Percentiles rank a stretch among this genome's conserved stretches.
Conservation (phyloP, 2,113 vertebrate species). For the Salvelinus fontinalis region DNA sequence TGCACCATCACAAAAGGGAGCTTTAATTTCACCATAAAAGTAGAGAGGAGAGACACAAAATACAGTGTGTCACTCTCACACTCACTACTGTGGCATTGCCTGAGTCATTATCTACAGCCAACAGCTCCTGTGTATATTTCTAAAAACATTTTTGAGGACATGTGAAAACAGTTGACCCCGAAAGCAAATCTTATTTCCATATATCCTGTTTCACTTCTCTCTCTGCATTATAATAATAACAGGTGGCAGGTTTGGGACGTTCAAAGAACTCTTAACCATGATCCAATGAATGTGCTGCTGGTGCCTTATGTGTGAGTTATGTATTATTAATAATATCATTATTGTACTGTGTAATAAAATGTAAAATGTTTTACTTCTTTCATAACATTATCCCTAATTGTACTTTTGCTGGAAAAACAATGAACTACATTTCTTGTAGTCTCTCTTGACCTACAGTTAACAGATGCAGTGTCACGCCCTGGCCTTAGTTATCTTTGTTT, state of each 20-base stretch:
- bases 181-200: conserved; percentile 10
- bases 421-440: not conserved
- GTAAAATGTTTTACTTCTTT: not conserved
- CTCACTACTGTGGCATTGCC: not conserved
- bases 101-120: not conserved
- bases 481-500: too few relatives aligned
- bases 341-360: not conserved
- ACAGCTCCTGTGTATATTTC: not conserved
- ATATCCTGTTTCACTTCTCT: conserved; percentile 18
- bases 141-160: not conserved
- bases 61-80: not conserved
- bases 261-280: not conserved
- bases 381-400: not conserved
- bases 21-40: not conserved
- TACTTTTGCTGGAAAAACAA: not conserved
- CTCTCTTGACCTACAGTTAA: not conserved
- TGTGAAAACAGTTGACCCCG: conserved; percentile 1
- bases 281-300: not conserved
- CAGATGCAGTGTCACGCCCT: too few relatives aligned
- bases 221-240: not conserved
- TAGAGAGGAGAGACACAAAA: not conserved
- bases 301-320: not conserved
- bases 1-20: not conserved
- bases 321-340: not conserved
- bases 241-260: not conserved